phyloP scores from a whole-genome alignment of 2,797 vertebrate species.

The Corythornis leucogaster region DNA sequence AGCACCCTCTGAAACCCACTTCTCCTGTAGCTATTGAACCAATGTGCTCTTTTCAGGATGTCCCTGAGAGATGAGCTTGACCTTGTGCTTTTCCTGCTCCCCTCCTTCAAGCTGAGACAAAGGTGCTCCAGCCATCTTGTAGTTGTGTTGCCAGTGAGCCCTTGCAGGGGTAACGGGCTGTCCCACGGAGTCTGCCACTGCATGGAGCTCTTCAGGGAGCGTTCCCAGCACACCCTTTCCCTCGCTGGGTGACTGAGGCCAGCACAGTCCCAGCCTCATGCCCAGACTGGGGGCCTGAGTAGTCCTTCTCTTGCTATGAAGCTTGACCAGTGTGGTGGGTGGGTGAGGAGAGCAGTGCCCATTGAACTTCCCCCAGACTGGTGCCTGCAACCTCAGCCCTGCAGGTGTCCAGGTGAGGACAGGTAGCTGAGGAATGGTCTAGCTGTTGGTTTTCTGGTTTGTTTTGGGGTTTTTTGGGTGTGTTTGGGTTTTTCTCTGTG shows the following conservation, averaged over 20 bases:
- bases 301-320: not conserved
- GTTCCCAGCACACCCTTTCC: not conserved
- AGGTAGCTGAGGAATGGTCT: not conserved
- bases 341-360: not conserved
- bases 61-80: not conserved
- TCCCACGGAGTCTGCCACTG: not conserved
- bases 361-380: not conserved
- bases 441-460: not conserved
- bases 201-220: not conserved
- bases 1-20: constrained; percentile 4
- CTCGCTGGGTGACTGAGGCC: rapidly evolving
- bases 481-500: no score
- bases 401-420: not conserved
- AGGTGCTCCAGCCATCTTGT: not conserved
- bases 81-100: not conserved
- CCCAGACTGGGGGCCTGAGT: not conserved
- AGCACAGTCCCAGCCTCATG: rapidly evolving
- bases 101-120: not conserved
- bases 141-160: not conserved
- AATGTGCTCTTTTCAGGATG: not conserved
- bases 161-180: not conserved
- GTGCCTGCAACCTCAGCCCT: not conserved
- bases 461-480: no score
- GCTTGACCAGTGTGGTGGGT: not conserved
- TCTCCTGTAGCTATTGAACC: not conserved